Conservation (phyloP, 1,140 invertebrate species). For the Psix sp. region DNA sequence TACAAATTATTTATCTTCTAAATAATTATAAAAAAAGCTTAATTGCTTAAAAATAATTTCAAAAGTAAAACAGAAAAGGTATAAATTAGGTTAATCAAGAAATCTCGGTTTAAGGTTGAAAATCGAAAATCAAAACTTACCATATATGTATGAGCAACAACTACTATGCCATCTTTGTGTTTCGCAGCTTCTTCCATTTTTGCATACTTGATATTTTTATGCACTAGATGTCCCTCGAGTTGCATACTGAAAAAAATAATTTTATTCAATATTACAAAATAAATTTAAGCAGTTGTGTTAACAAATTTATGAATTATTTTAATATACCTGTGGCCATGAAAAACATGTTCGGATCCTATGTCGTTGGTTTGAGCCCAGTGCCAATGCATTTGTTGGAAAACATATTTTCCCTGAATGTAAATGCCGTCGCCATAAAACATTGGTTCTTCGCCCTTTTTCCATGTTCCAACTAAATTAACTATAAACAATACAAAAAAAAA, state of each 20-base stretch:
- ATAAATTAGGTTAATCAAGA: too few relatives aligned
- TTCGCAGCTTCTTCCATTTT: not conserved
- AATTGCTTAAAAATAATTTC: too few relatives aligned
- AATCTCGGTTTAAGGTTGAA: too few relatives aligned
- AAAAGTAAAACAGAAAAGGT: too few relatives aligned
- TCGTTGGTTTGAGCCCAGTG: constrained; percentile 13
- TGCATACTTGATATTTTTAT: not conserved
- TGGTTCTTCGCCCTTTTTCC: constrained; percentile 6
- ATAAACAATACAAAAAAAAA: not conserved
- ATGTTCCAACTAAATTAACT: constrained; percentile 19
- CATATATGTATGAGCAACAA: constrained; percentile 1
- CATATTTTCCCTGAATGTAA: constrained; percentile 3
- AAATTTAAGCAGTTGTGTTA: not conserved
- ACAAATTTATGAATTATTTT: not conserved
- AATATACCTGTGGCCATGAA: constrained; percentile 9
- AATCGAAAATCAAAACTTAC: not conserved
- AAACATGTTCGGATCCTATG: constrained; percentile 21
- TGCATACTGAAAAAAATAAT: not conserved
- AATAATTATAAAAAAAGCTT: too few relatives aligned
- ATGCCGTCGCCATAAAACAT: constrained; percentile 1
- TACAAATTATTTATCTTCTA: not conserved
- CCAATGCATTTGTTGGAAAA: constrained; percentile 32
- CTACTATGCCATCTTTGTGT: not conserved
- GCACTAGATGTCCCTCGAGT: not conserved
- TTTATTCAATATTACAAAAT: not conserved